Evolutionary conservation across 30 jellyfish, hydroid and myxozoan genomes (phyloP).

Genomic region (Sanderia malayensis): DNA sequence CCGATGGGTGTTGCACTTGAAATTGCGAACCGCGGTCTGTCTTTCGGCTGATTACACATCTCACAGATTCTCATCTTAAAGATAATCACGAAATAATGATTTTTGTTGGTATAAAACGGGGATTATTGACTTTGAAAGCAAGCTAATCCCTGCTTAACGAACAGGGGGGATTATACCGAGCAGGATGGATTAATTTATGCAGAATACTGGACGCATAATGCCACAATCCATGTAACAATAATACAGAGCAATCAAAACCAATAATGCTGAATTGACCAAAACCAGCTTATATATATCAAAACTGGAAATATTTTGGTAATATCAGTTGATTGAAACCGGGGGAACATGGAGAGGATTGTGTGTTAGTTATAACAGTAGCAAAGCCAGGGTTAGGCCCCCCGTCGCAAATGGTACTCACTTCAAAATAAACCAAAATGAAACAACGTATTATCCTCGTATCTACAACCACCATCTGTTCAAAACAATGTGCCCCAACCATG

Average conservation of each 20-base stretch:
- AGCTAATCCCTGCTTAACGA: not conserved
- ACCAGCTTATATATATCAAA: not conserved
- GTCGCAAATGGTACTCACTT: too few relatives aligned
- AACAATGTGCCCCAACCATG: too few relatives aligned
- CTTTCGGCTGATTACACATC: not conserved
- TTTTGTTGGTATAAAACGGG: slow-evolving; percentile 3
- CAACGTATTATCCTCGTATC: too few relatives aligned
- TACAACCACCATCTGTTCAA: too few relatives aligned
- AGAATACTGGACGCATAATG: not conserved
- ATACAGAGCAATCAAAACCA: not conserved
- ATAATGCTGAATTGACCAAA: not conserved
- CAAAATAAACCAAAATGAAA: too few relatives aligned
- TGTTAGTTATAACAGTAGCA: too few relatives aligned
- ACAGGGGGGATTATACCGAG: not conserved
- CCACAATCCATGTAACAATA: not conserved
- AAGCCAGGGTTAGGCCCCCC: too few relatives aligned
- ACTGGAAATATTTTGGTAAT: not conserved
- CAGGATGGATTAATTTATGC: not conserved
- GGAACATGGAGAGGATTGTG: too few relatives aligned
- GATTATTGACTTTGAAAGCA: not conserved
- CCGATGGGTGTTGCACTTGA: not conserved
- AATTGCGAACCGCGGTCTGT: not conserved
- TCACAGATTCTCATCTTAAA: not conserved
- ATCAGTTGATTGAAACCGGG: too few relatives aligned
- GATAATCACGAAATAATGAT: not conserved